phyloP scores from a whole-genome alignment of 2,888 invertebrate species.

The Tenthredo notha region DNA sequence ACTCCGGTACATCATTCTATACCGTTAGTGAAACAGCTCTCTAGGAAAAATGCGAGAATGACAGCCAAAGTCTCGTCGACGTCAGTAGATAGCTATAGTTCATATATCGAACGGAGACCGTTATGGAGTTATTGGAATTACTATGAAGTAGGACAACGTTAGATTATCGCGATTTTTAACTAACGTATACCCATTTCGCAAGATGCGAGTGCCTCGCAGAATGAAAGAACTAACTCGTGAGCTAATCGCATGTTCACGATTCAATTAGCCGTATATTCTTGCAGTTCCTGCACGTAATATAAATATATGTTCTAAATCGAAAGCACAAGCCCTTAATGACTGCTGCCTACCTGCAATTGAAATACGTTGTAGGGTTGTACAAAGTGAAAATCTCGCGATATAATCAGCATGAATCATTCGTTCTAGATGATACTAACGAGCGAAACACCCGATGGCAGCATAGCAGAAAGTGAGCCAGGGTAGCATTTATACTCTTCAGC shows the following conservation, averaged over 20 bases:
- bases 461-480: conserved; percentile 14
- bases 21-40: conserved; percentile 51
- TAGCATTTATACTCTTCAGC: conserved; percentile 40
- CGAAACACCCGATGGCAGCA: conserved; percentile 46
- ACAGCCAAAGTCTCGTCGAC: conserved; percentile 43
- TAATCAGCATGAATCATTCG: conserved; percentile 48
- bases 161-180: conserved; percentile 27
- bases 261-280: neutral
- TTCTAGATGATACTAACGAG: conserved; percentile 40
- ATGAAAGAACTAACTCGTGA: neutral
- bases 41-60: conserved; percentile 28
- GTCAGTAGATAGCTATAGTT: conserved; percentile 26
- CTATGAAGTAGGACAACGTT: conserved; percentile 21
- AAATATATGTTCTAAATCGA: neutral
- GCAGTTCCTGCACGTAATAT: neutral
- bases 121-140: conserved; percentile 60
- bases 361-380: conserved; percentile 27
- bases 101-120: conserved; percentile 59
- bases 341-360: neutral
- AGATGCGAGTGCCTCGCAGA: neutral
- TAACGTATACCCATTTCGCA: neutral
- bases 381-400: conserved; percentile 35
- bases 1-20: neutral
- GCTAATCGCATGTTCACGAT: neutral
- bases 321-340: conserved; percentile 10